Evolutionary conservation across 2,113 vertebrate species (phyloP).

Genomic region (Leptocoma aspasia): DNA sequence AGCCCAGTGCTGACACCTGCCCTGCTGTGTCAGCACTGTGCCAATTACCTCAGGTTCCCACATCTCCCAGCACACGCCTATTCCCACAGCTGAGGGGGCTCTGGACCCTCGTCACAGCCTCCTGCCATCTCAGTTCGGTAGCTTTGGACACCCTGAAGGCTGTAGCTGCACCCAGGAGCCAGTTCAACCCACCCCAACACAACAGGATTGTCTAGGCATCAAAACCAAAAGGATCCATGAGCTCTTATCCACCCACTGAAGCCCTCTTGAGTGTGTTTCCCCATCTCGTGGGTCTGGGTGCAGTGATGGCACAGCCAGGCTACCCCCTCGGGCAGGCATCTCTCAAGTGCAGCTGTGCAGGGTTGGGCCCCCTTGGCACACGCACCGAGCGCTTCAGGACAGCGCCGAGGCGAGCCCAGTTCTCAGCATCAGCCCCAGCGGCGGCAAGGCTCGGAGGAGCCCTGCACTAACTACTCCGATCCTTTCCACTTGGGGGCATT

Average conservation of each 20-base stretch:
- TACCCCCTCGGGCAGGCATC: fast-evolving
- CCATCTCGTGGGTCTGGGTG: fast-evolving
- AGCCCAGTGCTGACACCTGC: neutral
- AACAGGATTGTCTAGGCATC: neutral
- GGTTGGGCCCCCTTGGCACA: neutral
- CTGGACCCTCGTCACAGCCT: neutral
- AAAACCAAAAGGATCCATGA: fast-evolving
- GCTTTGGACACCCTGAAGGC: neutral
- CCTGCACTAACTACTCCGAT: neutral
- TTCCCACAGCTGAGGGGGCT: neutral
- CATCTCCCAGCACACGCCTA: fast-evolving
- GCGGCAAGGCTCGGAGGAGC: fast-evolving
- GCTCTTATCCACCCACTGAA: neutral
- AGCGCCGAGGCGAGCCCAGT: fast-evolving
- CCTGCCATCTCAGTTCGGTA: fast-evolving
- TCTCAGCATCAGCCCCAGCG: neutral
- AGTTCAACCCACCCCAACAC: neutral
- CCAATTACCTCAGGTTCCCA: neutral
- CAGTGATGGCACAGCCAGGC: neutral
- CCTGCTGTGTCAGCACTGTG: neutral
- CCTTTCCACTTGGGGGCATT: neutral
- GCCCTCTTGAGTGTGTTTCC: fast-evolving
- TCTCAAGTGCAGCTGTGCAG: neutral
- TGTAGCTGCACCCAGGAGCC: neutral
- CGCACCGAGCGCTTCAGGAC: fast-evolving